Conservation (phyloP, 2,888 invertebrate species). For the Malachius bipustulatus region DNA sequence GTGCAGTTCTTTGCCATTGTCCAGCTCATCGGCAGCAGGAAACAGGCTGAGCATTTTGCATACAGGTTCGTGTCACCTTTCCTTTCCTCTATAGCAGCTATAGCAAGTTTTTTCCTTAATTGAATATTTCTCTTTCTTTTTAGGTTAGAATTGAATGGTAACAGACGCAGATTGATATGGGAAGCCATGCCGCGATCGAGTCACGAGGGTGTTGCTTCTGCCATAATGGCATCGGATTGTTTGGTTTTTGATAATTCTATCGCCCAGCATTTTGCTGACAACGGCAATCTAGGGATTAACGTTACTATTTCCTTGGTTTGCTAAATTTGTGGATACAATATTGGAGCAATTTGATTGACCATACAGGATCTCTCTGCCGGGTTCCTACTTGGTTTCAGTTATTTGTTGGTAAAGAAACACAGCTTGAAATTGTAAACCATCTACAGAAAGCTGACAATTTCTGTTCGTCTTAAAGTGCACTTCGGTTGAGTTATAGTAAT, state of each 20-base stretch:
- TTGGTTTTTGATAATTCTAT: conserved; percentile 97
- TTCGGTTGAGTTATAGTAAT: too few relatives aligned
- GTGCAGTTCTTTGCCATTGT: conserved; percentile 98
- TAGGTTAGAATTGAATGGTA: conserved; percentile 92
- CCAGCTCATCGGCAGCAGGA: conserved; percentile 94
- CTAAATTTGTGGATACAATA: too few relatives aligned
- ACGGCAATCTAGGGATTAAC: conserved; percentile 97
- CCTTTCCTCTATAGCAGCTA: not conserved
- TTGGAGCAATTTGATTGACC: too few relatives aligned
- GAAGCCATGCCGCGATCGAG: conserved; percentile 98
- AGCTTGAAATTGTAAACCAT: too few relatives aligned
- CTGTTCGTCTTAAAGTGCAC: too few relatives aligned
- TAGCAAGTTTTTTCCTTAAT: too few relatives aligned
- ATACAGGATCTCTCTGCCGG: too few relatives aligned
- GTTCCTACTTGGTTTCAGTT: too few relatives aligned
- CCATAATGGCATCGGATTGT: conserved; percentile 96
- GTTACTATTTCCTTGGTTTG: conserved; percentile 93
- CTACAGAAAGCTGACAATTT: too few relatives aligned
- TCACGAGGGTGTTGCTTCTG: conserved; percentile 96
- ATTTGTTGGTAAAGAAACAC: too few relatives aligned
- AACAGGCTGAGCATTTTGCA: conserved; percentile 98
- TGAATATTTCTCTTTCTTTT: conserved; percentile 5
- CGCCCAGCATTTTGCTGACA: conserved; percentile 97
- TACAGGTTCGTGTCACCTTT: conserved; percentile 53
- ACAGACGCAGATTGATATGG: conserved; percentile 91